Percentiles rank a stretch among this genome's conserved stretches.
Evolutionary conservation across 2,888 invertebrate species (phyloP).

Genomic region (Maniola hyperantus): DNA sequence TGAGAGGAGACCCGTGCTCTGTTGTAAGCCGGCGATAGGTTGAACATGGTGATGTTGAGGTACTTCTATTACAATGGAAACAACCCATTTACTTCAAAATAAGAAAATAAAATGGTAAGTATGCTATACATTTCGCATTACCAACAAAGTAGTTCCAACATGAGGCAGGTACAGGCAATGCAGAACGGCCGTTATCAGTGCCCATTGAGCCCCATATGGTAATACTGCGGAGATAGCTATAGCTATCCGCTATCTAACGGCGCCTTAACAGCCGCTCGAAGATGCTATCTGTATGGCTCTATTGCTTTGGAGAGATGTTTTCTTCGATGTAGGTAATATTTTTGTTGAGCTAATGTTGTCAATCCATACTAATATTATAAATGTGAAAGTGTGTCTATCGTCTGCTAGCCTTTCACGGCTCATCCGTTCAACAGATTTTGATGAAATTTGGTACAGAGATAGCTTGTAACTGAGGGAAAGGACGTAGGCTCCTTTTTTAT

Average conservation of each 20-base stretch:
- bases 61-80: too few species aligned
- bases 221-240: constrained; percentile 52
- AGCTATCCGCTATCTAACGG: constrained; percentile 62
- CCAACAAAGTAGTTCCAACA: constrained; percentile 21
- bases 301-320: constrained; percentile 42
- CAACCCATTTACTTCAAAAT: too few species aligned
- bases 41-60: too few species aligned
- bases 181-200: constrained; percentile 40
- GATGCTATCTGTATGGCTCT: constrained; percentile 63
- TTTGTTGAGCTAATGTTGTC: neutral
- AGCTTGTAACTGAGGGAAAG: too few species aligned
- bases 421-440: too few species aligned
- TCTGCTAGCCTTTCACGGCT: too few species aligned
- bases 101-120: neutral
- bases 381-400: too few species aligned
- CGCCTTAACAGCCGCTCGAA: constrained; percentile 43
- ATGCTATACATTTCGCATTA: constrained; percentile 8
- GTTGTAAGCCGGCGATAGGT: too few species aligned
- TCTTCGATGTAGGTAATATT: constrained; percentile 12
- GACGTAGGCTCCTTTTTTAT: too few species aligned
- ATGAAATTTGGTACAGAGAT: too few species aligned
- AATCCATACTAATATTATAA: too few species aligned
- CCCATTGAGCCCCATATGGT: constrained; percentile 62
- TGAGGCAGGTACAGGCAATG: constrained; percentile 23
- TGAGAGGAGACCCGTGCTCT: too few species aligned